Evolutionary conservation across 2,888 invertebrate species (phyloP).

Genomic region (Drosophila meridionalis): DNA sequence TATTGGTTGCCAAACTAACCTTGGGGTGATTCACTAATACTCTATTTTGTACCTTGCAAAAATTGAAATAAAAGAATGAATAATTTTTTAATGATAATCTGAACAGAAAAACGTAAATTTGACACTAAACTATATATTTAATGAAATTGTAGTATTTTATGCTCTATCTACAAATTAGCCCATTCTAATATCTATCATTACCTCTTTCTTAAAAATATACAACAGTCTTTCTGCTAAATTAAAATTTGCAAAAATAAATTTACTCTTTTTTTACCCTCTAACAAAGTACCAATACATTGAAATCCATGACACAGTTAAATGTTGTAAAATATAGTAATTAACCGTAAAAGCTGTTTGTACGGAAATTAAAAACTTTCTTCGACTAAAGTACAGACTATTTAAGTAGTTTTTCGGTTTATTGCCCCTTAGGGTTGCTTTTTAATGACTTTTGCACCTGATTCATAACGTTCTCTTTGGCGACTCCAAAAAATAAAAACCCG

Average conservation of each 20-base stretch:
- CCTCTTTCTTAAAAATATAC: too few relatives aligned
- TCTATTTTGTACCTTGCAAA: background rate
- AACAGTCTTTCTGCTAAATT: background rate
- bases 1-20: background rate
- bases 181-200: too few relatives aligned
- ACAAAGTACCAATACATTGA: background rate
- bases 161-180: too few relatives aligned
- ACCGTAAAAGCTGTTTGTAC: background rate
- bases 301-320: background rate
- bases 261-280: background rate
- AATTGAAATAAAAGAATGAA: background rate
- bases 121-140: background rate
- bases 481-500: background rate
- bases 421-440: slow-evolving; percentile 30
- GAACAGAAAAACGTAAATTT: background rate
- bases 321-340: slow-evolving; percentile 7
- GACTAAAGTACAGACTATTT: slow-evolving; percentile 56
- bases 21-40: background rate
- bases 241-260: background rate
- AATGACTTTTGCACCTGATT: slow-evolving; percentile 34
- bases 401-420: slow-evolving; percentile 61
- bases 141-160: too few relatives aligned
- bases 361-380: background rate
- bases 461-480: background rate
- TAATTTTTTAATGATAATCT: background rate